Evolutionary conservation across 2,113 vertebrate genomes (phyloP).

Genomic region (Pluvianellus socialis): DNA sequence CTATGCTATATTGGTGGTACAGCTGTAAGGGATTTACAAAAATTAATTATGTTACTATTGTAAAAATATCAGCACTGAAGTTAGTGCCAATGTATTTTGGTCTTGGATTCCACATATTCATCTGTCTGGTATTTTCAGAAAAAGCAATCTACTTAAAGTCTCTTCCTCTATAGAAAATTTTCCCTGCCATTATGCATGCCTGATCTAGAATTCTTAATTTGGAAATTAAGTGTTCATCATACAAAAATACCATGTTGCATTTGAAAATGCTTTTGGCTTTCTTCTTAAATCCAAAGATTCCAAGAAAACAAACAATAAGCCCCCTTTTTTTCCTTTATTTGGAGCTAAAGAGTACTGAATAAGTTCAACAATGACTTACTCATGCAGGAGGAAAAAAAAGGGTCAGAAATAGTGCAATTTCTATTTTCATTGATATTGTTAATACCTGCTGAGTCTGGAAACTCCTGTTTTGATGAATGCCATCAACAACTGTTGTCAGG

Average conservation of each 20-base stretch:
- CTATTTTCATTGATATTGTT: not conserved
- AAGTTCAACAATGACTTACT: not conserved
- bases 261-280: not conserved
- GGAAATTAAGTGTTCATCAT: not conserved
- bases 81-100: slow-evolving; percentile 38
- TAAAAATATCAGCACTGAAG: slow-evolving; percentile 44
- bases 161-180: not conserved
- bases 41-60: slow-evolving; percentile 19
- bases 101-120: slow-evolving; percentile 14
- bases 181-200: not conserved
- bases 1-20: slow-evolving; percentile 10
- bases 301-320: not conserved
- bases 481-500: not conserved
- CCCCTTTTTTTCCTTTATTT: not conserved
- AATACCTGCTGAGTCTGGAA: not conserved
- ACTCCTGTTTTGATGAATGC: not conserved
- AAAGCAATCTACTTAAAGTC: not conserved
- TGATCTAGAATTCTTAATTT: not conserved
- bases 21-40: slow-evolving; percentile 51
- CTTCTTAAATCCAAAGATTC: not conserved
- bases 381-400: not conserved
- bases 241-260: not conserved
- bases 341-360: not conserved
- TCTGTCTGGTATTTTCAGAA: slow-evolving; percentile 55
- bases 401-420: not conserved